These are phyloP conservation scores for Athetis lepigone DNA, from an alignment of 2,888 invertebrate species.

Conservation along the genomic window DNA sequence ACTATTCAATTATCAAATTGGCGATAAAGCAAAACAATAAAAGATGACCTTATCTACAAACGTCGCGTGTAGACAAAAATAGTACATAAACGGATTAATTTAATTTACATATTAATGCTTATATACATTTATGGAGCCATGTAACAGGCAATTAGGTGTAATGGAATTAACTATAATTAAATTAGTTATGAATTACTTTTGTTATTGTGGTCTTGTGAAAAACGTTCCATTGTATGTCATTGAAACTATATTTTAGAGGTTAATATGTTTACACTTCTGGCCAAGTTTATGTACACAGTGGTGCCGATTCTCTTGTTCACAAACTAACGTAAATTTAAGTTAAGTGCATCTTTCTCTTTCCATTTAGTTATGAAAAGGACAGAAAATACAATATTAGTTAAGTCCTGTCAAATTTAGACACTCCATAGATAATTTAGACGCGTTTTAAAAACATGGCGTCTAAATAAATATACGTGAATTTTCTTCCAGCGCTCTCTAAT, in stretches of 20 bases:
- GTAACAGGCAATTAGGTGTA: slow-evolving; percentile 16
- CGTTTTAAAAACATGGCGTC: too few species aligned
- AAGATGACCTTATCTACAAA: slow-evolving; percentile 5
- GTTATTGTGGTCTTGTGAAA: slow-evolving; percentile 4
- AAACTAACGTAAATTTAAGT: too few species aligned
- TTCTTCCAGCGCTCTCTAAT: too few species aligned
- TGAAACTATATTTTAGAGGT: slow-evolving; percentile 44
- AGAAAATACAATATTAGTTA: too few species aligned
- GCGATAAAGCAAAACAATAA: neutral
- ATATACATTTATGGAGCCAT: neutral
- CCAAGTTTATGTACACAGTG: neutral
- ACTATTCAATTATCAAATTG: slow-evolving; percentile 5
- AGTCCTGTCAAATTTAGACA: too few species aligned
- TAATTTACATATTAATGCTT: neutral
- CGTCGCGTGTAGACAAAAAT: neutral
- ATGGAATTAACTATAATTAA: slow-evolving; percentile 37
- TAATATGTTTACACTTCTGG: neutral
- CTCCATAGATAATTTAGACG: too few species aligned
- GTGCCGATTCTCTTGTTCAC: too few species aligned
- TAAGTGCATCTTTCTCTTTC: too few species aligned
- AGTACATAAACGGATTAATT: slow-evolving; percentile 19
- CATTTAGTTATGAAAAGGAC: too few species aligned
- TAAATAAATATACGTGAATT: too few species aligned
- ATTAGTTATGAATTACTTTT: slow-evolving; percentile 26
- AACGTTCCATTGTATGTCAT: slow-evolving; percentile 37